Evolutionary conservation across 2,113 vertebrate genomes (phyloP), one percentile per base, ranked within the genome.

Genomic region (Poecilia latipinna): DNA sequence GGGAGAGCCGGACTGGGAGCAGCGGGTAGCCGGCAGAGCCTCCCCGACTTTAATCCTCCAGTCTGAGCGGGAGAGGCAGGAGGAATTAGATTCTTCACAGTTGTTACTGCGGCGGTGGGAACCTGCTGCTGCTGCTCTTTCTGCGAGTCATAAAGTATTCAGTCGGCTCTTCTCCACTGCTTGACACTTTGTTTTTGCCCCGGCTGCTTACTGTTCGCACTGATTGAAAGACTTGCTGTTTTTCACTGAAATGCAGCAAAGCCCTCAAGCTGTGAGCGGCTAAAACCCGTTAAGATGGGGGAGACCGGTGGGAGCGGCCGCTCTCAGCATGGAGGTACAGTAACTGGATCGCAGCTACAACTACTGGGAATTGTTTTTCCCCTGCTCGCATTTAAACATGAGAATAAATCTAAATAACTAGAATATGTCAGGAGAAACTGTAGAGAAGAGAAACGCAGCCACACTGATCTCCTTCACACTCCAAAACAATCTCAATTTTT

Each of bases 81-180:
- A 77, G 86, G 84, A 85, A 92, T 93, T 72, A 71, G 79, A 76
- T 89, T 91, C 89, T 92, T 92, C 91, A 92, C 90, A 92, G 89
- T 91, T 89, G 90, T 93, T 90, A 88, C 79, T 72, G 44, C 78
- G 84, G 81, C 32, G 63, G 74, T 89, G 89, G 88, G 76, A 88
- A 90, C 89, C 91, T 89, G 89, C 93, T 88, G 88, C 68, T 90
- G 80, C 68, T 90, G 82, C 72, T 82, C 80, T 82, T 88, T 84
- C 86, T 84, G 60, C 7, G 7, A 76, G 62, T 81, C 84, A 72
- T 85, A 83, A 90, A 86, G 74, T 86, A 91, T 90, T 80, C 78
- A 83, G 72, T 54, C 77, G 5, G 67, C 51, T 37, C 70, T 75
- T 57, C 68, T 82, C 71, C 12, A 19, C 65, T 61, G 81, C 37